A percentile compares a stretch with the other conserved stretches of the same genome.
These are phyloP conservation scores for Dicrurus megarhynchus DNA, from an alignment of 2,113 vertebrate species.

Conservation along the genomic window DNA sequence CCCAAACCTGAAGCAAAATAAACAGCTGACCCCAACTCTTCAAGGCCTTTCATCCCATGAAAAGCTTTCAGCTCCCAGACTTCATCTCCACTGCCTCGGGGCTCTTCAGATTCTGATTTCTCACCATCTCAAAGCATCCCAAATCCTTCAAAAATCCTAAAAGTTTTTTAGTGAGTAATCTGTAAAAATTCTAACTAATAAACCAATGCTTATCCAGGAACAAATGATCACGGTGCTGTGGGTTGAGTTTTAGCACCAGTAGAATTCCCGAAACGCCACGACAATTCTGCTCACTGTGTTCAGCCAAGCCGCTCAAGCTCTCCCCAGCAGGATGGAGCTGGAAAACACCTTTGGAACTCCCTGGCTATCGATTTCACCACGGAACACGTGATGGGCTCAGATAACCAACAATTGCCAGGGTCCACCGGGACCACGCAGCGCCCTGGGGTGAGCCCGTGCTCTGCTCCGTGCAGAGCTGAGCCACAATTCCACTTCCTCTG, in stretches of 20 bases:
- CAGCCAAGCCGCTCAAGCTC: background rate
- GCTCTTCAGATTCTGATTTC: background rate
- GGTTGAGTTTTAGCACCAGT: background rate
- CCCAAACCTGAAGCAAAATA: background rate
- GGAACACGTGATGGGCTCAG: rapidly evolving
- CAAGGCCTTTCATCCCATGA: background rate
- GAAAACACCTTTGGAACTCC: background rate
- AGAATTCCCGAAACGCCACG: background rate
- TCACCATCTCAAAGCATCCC: background rate
- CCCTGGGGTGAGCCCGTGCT: background rate
- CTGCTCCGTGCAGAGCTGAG: background rate
- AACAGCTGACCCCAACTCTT: background rate
- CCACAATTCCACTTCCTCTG: background rate
- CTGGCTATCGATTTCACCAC: background rate
- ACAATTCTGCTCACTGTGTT: background rate
- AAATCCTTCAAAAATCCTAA: background rate
- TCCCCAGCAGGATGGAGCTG: background rate
- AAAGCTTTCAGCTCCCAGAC: background rate
- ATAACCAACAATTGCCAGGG: background rate
- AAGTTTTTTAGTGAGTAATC: background rate
- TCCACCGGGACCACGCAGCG: rapidly evolving
- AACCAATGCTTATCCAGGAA: background rate
- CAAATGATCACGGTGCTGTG: rapidly evolving
- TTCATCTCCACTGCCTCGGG: background rate
- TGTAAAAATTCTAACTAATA: background rate